Evolutionary conservation across 1,140 invertebrate genomes (phyloP).

Genomic region (Drosophila carrolli): DNA sequence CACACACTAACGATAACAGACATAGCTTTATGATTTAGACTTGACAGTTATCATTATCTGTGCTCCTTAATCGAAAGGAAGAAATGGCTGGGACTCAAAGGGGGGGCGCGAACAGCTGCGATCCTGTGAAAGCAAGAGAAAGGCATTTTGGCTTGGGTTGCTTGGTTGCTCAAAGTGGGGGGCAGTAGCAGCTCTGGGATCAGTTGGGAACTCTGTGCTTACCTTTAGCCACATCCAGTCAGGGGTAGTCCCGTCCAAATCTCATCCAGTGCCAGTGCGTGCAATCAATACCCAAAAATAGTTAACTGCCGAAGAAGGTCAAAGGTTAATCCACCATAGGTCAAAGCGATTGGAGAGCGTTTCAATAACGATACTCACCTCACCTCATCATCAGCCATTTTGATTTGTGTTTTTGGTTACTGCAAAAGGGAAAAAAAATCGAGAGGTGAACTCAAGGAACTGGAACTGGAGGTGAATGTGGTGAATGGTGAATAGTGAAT

Average conservation of each 20-base stretch:
- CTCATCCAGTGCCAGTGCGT: neutral
- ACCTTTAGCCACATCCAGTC: neutral
- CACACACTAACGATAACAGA: conserved; percentile 57
- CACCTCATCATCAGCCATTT: conserved; percentile 95
- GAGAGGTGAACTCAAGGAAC: conserved; percentile 32
- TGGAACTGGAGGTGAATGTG: conserved; percentile 36
- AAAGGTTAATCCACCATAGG: conserved; percentile 20
- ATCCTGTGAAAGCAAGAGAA: conserved; percentile 61
- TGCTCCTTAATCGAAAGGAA: conserved; percentile 13
- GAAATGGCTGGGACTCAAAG: conserved; percentile 5
- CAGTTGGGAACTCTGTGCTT: neutral
- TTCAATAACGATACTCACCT: conserved; percentile 88
- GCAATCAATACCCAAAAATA: neutral
- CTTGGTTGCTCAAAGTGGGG: neutral
- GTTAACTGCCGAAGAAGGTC: conserved; percentile 18
- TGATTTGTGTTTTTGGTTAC: conserved; percentile 85
- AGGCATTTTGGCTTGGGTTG: conserved; percentile 19
- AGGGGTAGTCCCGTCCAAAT: neutral
- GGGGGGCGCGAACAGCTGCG: conserved; percentile 6
- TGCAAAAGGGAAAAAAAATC: conserved; percentile 54
- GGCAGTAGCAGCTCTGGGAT: neutral
- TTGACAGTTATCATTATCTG: conserved; percentile 40
- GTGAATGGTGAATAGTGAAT: neutral
- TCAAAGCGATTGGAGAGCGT: neutral
- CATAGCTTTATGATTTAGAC: conserved; percentile 38